Base-by-base conservation (phyloP, 2,797 vertebrate species). In the Neomorphus geoffroyi region DNA sequence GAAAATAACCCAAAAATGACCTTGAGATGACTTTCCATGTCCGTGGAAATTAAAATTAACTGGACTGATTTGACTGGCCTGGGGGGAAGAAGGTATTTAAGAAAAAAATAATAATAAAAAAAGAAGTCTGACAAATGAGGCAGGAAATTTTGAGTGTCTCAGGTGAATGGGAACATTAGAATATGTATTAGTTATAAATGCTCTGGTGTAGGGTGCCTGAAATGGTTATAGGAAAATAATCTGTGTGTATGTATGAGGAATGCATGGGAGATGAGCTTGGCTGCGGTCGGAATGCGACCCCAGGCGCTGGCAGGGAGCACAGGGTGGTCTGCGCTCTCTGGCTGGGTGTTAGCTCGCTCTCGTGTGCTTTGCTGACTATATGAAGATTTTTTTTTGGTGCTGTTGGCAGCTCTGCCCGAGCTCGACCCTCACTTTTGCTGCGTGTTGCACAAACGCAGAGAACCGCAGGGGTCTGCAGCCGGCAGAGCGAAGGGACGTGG, bases 11-110 rank as follows among this genome's bases (percentile, higher is more conserved):
- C 69, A 18, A 30, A 96, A 92, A 65, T 88, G 96, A 96, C 95
- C 96, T 97, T 97, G 93, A 82, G 80, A 82, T 92, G 94, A 81
- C 94, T 96, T 94, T 58, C 51, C 2, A 0, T 35, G 22, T 88
- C 86, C 12, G 0, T 74, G 56, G 39, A 95, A 95, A 96, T 97
- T 54, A 92, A 92, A 93, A 95, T 95, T 96, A 96, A 95, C 91
- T 93, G 94, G 93, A 79, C 77, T 93, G 89, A 92, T 95, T 94
- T 75, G 92, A 78, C 85, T 96, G 88, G 78, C 97, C 96, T 72
- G 88, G 91, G 95, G 92, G 91, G 53, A 95, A 74, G 75, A 91
- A 93, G 72, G 66, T 93, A 74, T 90, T 78, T 4, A 0, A 75
- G 86, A 80, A 69, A 60, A 77, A 54, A 83, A 9, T 46, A 24